Percentiles rank a stretch among this genome's conserved stretches.
These are phyloP conservation scores for Paracyprichromis sp. DNA, from an alignment of 2,113 vertebrate genomes.

Conservation along the genomic window DNA sequence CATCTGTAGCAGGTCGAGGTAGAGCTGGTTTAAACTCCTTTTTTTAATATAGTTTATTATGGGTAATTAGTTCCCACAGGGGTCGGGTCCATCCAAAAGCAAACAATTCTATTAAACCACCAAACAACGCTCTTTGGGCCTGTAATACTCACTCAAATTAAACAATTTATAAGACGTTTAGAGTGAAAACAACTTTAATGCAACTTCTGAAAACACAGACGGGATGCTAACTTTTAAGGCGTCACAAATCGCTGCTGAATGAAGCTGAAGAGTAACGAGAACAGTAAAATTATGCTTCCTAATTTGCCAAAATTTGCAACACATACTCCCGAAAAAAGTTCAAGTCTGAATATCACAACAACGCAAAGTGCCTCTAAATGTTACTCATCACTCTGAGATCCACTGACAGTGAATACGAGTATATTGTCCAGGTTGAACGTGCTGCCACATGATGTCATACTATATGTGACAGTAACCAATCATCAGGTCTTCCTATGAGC, in stretches of 20 bases:
- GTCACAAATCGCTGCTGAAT: neutral
- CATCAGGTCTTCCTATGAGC: neutral
- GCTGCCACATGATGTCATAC: neutral
- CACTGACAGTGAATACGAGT: neutral
- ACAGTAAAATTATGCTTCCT: neutral
- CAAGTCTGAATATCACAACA: neutral
- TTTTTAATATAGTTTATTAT: neutral
- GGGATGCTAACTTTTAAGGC: neutral
- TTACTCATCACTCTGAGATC: neutral
- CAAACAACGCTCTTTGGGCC: neutral
- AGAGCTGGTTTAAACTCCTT: neutral
- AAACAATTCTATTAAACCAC: neutral
- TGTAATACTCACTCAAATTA: neutral
- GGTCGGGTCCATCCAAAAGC: neutral
- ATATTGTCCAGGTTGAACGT: neutral
- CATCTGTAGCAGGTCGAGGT: neutral
- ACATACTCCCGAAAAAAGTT: accelerated
- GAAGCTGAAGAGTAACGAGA: neutral
- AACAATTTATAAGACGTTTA: accelerated
- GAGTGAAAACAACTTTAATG: accelerated
- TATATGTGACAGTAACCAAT: neutral
- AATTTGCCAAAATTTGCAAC: neutral
- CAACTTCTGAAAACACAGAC: neutral
- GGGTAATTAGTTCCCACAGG: neutral
- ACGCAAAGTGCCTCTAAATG: neutral